These are phyloP conservation scores for Bradypus variegatus DNA, from an alignment of 2,797 vertebrate species.

Conservation along the genomic window DNA sequence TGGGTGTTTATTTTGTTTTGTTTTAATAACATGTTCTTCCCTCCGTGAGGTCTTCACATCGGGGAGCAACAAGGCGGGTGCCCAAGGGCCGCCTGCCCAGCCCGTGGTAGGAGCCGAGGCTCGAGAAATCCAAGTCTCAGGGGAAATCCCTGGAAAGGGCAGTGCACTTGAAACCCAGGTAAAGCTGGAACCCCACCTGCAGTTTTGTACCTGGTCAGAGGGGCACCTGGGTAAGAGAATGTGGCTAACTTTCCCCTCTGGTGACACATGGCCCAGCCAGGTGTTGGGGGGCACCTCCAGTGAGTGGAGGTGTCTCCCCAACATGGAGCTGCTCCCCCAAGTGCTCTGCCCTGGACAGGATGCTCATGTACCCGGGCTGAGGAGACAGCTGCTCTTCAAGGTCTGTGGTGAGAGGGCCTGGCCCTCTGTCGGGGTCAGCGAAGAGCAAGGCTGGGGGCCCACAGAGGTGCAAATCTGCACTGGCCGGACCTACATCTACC, in stretches of 20 bases:
- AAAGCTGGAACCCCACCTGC: background rate
- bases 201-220: background rate
- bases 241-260: background rate
- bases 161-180: background rate
- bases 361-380: background rate
- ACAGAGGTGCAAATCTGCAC: background rate
- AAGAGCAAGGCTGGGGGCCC: background rate
- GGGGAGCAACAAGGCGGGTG: background rate
- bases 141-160: background rate
- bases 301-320: background rate
- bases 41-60: background rate
- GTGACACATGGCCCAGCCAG: background rate
- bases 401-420: background rate
- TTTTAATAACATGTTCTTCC: slow-evolving; percentile 45
- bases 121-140: accelerated
- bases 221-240: background rate
- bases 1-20: background rate
- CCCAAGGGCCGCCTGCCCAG: background rate
- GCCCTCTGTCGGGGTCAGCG: background rate
- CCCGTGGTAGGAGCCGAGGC: background rate
- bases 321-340: background rate
- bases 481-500: background rate
- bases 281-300: background rate
- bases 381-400: background rate
- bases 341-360: background rate